Evolutionary conservation across 2,888 invertebrate species (phyloP).

Genomic region (Aricia artaxerxes): DNA sequence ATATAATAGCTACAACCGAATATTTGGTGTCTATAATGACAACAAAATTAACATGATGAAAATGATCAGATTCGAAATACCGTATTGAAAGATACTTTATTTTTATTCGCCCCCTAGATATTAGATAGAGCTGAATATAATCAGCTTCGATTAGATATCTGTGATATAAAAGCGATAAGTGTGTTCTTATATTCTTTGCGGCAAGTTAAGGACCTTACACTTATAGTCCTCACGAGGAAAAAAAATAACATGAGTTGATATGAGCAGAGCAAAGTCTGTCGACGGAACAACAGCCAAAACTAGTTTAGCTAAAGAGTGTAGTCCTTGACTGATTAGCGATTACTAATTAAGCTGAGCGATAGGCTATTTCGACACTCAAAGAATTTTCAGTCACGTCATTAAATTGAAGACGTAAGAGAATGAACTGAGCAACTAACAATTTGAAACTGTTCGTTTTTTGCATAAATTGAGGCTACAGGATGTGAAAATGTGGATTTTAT

Average conservation of each 20-base stretch:
- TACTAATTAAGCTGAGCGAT: background rate
- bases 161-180: background rate
- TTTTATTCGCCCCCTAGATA: background rate
- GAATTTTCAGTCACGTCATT: background rate
- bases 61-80: background rate
- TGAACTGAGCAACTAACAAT: too few relatives aligned
- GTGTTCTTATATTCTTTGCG: background rate
- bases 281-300: background rate
- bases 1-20: too few relatives aligned
- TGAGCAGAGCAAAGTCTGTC: background rate
- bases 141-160: background rate
- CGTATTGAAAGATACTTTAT: background rate
- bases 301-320: conserved; percentile 1
- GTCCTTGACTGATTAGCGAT: conserved; percentile 18
- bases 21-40: too few relatives aligned
- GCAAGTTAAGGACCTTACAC: background rate
- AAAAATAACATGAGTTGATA: background rate
- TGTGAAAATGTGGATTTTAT: too few relatives aligned
- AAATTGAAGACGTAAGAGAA: too few relatives aligned
- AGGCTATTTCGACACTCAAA: background rate
- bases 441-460: too few relatives aligned
- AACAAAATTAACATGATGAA: background rate
- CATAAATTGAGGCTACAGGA: too few relatives aligned
- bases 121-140: background rate
- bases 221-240: background rate